Conservation (phyloP, 2,113 vertebrate genomes). For the Plotosus lineatus region DNA sequence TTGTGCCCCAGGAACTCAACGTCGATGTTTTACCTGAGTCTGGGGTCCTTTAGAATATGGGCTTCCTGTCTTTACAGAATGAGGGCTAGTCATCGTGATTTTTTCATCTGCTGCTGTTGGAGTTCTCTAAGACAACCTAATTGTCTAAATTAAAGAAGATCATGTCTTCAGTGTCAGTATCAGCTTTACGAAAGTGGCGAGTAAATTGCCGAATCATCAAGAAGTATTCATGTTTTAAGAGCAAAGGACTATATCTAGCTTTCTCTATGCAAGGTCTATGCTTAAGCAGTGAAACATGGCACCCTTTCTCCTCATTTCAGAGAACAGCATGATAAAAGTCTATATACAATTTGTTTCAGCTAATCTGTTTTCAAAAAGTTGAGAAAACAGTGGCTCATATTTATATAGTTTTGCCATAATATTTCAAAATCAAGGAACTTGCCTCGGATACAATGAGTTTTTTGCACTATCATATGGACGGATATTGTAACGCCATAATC, state of each 20-base stretch:
- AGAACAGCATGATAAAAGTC: background rate
- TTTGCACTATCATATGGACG: background rate
- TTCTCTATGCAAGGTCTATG: constrained; percentile 57
- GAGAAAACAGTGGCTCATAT: background rate
- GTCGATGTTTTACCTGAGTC: background rate
- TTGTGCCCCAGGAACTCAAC: constrained; percentile 9
- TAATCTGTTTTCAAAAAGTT: constrained; percentile 21
- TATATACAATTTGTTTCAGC: too few species aligned
- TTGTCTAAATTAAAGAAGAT: constrained; percentile 41
- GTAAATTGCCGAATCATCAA: constrained; percentile 12
- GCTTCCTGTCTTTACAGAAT: constrained; percentile 51
- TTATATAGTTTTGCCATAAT: background rate
- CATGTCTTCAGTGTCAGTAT: constrained; percentile 27
- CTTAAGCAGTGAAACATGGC: constrained; percentile 15
- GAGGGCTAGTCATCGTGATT: constrained; percentile 64
- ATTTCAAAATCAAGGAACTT: background rate
- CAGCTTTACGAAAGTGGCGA: constrained; percentile 17
- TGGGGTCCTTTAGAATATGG: constrained; percentile 19
- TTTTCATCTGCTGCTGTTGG: constrained; percentile 44
- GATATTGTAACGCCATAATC: background rate
- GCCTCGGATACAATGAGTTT: background rate
- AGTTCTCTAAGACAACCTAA: constrained; percentile 43
- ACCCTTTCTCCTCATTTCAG: background rate
- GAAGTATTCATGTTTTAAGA: constrained; percentile 15
- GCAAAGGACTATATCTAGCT: constrained; percentile 22